Evolutionary conservation across 1,140 invertebrate genomes (phyloP), one percentile per base, ranked within the genome.

Genomic region (Potamilus streckersoni): DNA sequence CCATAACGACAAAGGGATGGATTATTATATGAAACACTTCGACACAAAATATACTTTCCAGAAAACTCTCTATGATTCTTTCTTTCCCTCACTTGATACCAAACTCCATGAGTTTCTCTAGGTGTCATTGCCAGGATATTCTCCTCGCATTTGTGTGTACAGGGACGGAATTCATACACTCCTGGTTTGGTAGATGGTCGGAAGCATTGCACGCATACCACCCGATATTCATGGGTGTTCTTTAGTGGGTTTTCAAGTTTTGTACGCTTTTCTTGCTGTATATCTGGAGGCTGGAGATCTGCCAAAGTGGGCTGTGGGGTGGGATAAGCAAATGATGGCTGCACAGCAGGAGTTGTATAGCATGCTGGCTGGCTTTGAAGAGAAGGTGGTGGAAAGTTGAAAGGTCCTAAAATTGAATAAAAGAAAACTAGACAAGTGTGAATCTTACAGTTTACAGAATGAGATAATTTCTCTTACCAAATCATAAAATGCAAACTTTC

Each of bases 21-120:
- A 17, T 80, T 79, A 27, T 69, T 73, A 31, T 75, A 66, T 2
- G 55, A 69, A 31, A 84, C 62, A 74, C 84, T 84, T 31, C 82
- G 82, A 78, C 88, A 89, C 55, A 85, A 27, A 23, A 80, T 82
- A 70, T 88, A 88, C 14, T 79, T 80, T 5, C 84, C 84, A 16
- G 69, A 57, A 60, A 87, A 87, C 14, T 82, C 77, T 2, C 83
- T 68, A 76, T 87, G 85, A 65, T 82, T 84, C 20, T 79, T 83
- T n/a, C 86, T 76, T 63, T 88, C 86, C 19, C 88, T 73, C 4
- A 88, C 83, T 60, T 76, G 69, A n/a, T 82, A 27, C 84, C 83
- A 88, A 2, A 16, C 38, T 20, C 62, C 71, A 59, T 19, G 20
- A 3, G 38, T 6, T 23, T 76, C 69, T 67, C 78, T 82, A 3